Evolutionary conservation across 1,140 invertebrate genomes (phyloP), one percentile per base, ranked within the genome.

Genomic region (Drosophila kikkawai): DNA sequence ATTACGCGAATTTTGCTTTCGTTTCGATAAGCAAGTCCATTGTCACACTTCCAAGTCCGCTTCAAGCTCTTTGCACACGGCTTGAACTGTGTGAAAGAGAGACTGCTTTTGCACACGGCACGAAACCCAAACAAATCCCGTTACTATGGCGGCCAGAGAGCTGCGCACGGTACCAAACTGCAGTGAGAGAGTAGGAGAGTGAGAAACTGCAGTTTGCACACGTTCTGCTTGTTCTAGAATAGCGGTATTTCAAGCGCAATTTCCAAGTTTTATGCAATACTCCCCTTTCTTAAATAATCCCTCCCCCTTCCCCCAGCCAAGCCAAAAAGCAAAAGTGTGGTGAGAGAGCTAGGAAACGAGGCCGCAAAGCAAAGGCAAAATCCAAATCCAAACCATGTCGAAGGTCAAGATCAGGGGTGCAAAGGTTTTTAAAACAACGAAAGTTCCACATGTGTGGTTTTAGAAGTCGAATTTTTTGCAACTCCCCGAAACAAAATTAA

Each of bases 111-210:
- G 87, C 87, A 82, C 87, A 91, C 87, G 87, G 64, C 83, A 47
- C 87, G 8, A 78, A 44, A 90, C 53, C 75, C 60, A 90, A 90
- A 90, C 85, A 90, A 90, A 90, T 73, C 39, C 78, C 80, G 84
- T 87, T 87, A 65, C 84, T 84, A 87, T 87, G 83, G 84, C 77
- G 84, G 57, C 53, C 50, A 39, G 48, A 51, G 58, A 26, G 45
- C 51, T 88, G 84, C 80, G 63, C 80, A 83, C 84, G 84, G 39
- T 83, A 83, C 84, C 65, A 84, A 48, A 51, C n/a, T 69, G 61
- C 58, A 68, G 19, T n/a, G 11, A 44, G 42, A 66, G 29, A 45
- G 26, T 11, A 17, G 36, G 26, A 60, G 22, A 42, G 42, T 26
- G 13, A 17, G 22, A 48, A 32, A 73, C 58, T 84, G 80, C 80